These are phyloP conservation scores for Nebria brevicollis DNA, from an alignment of 2,888 invertebrate species.

Conservation along the genomic window DNA sequence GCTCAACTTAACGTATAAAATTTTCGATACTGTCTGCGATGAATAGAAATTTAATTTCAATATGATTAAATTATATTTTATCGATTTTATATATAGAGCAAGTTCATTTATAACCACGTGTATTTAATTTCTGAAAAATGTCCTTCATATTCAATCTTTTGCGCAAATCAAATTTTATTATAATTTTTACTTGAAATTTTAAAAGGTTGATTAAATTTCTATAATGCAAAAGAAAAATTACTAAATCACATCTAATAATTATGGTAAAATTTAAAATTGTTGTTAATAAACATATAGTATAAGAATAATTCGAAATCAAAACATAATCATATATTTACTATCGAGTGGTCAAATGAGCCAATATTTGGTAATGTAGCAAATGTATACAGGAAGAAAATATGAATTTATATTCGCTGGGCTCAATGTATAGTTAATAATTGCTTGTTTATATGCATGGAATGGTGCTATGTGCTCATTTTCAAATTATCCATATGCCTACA, in stretches of 20 bases:
- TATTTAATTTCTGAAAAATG: neutral
- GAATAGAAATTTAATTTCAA: neutral
- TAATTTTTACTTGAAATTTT: too few species aligned
- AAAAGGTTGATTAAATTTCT: too few species aligned
- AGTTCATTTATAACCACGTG: neutral
- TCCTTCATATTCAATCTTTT: too few species aligned
- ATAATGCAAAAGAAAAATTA: too few species aligned
- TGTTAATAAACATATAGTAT: too few species aligned
- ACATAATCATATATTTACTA: neutral
- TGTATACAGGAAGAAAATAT: neutral
- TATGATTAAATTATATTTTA: neutral
- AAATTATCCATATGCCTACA: neutral
- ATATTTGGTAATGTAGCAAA: neutral
- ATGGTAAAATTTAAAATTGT: too few species aligned
- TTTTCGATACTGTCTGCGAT: neutral
- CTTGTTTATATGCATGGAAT: conserved; percentile 1
- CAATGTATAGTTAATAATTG: neutral
- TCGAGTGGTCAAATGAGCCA: neutral
- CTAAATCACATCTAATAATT: too few species aligned
- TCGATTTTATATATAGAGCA: neutral
- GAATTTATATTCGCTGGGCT: too few species aligned
- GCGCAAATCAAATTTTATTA: too few species aligned
- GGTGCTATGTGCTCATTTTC: neutral
- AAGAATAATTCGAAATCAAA: neutral
- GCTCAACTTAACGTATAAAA: too few species aligned